Conservation (phyloP, 2,113 vertebrate genomes). For the Terrapene triunguis region DNA sequence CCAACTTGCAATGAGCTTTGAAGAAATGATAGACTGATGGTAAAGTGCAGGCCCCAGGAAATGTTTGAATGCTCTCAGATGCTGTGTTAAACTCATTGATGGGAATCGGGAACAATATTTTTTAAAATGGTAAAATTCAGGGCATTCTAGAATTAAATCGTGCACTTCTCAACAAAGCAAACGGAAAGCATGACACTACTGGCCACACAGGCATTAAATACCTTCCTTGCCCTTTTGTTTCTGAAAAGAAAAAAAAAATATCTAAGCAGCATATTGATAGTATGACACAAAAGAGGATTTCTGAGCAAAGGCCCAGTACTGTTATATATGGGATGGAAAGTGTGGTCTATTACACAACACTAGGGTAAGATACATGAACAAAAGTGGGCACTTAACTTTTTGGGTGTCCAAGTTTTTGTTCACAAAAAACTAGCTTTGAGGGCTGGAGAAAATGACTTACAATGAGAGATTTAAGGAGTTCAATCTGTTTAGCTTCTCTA, state of each 20-base stretch:
- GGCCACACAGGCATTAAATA: not conserved
- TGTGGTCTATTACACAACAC: not conserved
- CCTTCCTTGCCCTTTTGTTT: not conserved
- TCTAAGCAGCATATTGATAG: not conserved
- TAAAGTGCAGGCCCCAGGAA: slow-evolving; percentile 37
- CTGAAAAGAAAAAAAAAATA: not conserved
- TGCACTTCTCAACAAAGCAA: slow-evolving; percentile 14
- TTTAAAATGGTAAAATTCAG: not conserved
- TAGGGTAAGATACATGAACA: not conserved
- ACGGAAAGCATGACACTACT: not conserved
- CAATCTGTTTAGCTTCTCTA: not conserved
- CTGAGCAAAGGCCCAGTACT: not conserved
- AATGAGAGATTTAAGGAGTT: not conserved
- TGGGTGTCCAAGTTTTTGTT: not conserved
- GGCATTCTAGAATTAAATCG: not conserved
- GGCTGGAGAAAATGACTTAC: not conserved
- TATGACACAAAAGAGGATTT: not conserved
- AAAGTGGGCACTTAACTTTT: not conserved
- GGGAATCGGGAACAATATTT: slow-evolving; percentile 7
- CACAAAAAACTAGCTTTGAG: not conserved
- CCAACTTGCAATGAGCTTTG: slow-evolving; percentile 49
- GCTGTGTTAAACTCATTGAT: slow-evolving; percentile 22
- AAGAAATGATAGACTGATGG: slow-evolving; percentile 46
- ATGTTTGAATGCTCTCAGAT: slow-evolving; percentile 32
- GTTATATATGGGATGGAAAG: not conserved